These are phyloP conservation scores for Rhabditoides inermis DNA, from an alignment of 2,888 invertebrate species.

Conservation along the genomic window DNA sequence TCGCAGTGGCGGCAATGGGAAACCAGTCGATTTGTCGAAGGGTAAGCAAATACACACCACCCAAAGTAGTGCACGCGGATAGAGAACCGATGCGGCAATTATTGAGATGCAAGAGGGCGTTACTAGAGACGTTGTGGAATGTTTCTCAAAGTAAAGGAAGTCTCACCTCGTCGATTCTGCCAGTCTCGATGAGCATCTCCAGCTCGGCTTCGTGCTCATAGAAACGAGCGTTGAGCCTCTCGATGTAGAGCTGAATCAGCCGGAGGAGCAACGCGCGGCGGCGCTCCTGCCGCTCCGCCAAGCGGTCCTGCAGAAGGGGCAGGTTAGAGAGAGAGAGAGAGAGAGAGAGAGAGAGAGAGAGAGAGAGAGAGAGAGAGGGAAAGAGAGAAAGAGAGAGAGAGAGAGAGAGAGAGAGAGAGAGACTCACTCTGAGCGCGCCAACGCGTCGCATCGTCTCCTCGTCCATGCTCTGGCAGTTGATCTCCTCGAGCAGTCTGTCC, in stretches of 20 bases:
- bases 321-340: neutral
- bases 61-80: too few species aligned
- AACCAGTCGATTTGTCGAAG: too few species aligned
- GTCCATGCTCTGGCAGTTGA: constrained; percentile 9
- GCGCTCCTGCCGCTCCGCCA: constrained; percentile 1
- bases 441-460: too few species aligned
- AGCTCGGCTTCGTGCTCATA: constrained; percentile 23
- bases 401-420: too few species aligned
- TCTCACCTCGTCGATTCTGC: constrained; percentile 18
- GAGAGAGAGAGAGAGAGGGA: neutral
- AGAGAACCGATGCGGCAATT: too few species aligned
- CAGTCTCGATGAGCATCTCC: constrained; percentile 21
- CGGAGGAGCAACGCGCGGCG: constrained; percentile 12
- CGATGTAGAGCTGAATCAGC: constrained; percentile 19
- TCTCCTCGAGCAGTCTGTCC: constrained; percentile 25
- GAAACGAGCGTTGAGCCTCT: constrained; percentile 23
- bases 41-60: too few species aligned
- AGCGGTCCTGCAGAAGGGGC: constrained; percentile 1
- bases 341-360: neutral
- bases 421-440: too few species aligned
- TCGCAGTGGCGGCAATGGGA: too few species aligned
- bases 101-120: too few species aligned
- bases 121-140: too few species aligned
- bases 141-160: too few species aligned
- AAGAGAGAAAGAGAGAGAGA: neutral